Evolutionary conservation across 2,113 vertebrate genomes (phyloP), one percentile per base, ranked within the genome.

Genomic region (Gorsachius goisagi): DNA sequence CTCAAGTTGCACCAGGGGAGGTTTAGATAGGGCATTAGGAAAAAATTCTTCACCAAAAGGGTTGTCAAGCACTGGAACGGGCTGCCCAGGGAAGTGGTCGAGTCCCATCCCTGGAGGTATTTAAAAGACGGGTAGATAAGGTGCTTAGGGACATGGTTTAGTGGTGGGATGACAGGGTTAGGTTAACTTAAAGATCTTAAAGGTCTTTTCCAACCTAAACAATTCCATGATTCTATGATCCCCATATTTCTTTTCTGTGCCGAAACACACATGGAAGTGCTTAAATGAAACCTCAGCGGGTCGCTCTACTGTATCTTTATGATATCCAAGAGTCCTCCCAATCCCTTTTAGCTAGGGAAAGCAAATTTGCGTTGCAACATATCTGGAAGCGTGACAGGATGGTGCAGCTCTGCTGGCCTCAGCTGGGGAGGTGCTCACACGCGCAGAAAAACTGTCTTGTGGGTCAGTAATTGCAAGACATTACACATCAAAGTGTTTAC

Each of bases 181-280:
- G 14, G 41, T 44, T 44, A 44, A 44, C 41, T 44, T 15, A 15
- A 44, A 15, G 41, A 15, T 44, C 41, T 44, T 44, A 6, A 15
- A 44, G 41, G 41, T 44, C 41, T 44, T 44, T 44, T 44, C 41
- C 41, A 44, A 44, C 41, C 41, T 44, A 44, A 44, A 44, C 41
- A 15, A 44, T 44, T 44, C 41, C 15, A 44, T 44, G 41, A 44
- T 44, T 44, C 41, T 44, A 15, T 44, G 41, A 47, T 8, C 11
- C 8, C 8, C 0, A 3, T 32, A 9, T 9, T 67, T 74, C 15
- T 44, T 20, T 94, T 82, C 62, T 55, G 52, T 6, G 66, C 47
- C 4, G 1, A 3, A 79, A 41, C 22, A 53, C 1, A 4, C 50
- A 4, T 0, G 10, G 53, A 45, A 44, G 15, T 1, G 59, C 21